Conservation (phyloP, 2,797 vertebrate genomes). For the Distichodus sexfasciatus region DNA sequence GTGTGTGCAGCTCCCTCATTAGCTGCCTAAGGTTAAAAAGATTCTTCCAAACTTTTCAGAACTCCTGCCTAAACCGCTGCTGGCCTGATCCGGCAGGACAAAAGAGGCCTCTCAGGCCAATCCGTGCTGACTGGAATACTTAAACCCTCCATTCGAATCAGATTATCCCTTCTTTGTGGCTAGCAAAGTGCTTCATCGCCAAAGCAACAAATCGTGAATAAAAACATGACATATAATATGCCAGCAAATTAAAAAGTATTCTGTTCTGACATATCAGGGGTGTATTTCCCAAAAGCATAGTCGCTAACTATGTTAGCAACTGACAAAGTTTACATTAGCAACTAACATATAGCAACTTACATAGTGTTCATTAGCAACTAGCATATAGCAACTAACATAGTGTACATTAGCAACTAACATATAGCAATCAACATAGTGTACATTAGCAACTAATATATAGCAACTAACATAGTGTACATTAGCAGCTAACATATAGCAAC, state of each 20-base stretch:
- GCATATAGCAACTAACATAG: too few relatives aligned
- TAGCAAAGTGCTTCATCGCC: conserved; percentile 52
- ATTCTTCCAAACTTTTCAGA: conserved; percentile 59
- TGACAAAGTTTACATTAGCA: too few relatives aligned
- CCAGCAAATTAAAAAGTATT: background rate
- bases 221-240: conserved; percentile 1
- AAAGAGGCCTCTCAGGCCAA: conserved; percentile 52
- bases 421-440: too few relatives aligned
- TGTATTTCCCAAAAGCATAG: too few relatives aligned
- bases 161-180: conserved; percentile 39
- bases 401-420: too few relatives aligned
- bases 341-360: too few relatives aligned
- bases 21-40: conserved; percentile 53
- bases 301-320: too few relatives aligned
- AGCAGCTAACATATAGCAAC: too few relatives aligned
- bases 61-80: conserved; percentile 45
- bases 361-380: too few relatives aligned
- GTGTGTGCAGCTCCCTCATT: conserved; percentile 38
- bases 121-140: conserved; percentile 46
- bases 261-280: background rate
- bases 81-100: conserved; percentile 51
- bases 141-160: conserved; percentile 42
- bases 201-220: conserved; percentile 45
- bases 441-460: too few relatives aligned
- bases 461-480: too few relatives aligned